Percentiles rank a stretch among this genome's conserved stretches.
Conservation (phyloP, 2,113 vertebrate genomes). For the Progne subis region DNA sequence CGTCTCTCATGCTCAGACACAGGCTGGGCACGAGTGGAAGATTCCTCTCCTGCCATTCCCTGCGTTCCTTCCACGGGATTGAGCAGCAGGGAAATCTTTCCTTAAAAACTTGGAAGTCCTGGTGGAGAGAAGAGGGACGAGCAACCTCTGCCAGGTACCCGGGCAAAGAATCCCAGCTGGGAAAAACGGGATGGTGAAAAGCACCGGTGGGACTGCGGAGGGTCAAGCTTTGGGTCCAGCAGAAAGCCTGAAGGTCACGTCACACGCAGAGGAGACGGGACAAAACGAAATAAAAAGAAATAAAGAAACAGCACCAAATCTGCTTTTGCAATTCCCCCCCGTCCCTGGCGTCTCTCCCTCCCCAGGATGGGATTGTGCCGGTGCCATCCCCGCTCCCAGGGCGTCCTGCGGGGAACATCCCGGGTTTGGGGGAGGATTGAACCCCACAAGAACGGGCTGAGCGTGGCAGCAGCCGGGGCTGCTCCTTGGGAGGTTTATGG, state of each 20-base stretch:
- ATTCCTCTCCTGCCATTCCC: not conserved
- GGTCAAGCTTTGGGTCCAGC: not conserved
- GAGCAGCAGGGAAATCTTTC: not conserved
- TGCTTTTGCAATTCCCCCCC: not conserved
- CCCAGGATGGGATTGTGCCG: accelerated
- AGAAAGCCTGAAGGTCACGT: not conserved
- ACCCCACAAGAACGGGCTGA: not conserved
- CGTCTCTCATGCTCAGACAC: not conserved
- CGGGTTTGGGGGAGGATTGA: not conserved
- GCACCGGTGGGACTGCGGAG: not conserved
- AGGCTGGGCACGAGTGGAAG: not conserved
- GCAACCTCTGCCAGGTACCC: not conserved
- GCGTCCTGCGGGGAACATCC: not conserved
- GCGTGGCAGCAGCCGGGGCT: not conserved
- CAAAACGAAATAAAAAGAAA: not conserved
- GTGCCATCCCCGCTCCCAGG: accelerated
- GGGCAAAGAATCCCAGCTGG: not conserved
- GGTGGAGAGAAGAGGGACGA: not conserved
- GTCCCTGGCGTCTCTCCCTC: accelerated
- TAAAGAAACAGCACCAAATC: accelerated
- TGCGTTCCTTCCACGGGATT: not conserved
- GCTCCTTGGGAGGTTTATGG: constrained; percentile 44
- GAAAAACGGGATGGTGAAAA: not conserved
- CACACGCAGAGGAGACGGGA: accelerated
- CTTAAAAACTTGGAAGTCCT: not conserved